phyloP scores from a whole-genome alignment of 2,113 vertebrate species.

The Cyphomyrus discorhynchus region DNA sequence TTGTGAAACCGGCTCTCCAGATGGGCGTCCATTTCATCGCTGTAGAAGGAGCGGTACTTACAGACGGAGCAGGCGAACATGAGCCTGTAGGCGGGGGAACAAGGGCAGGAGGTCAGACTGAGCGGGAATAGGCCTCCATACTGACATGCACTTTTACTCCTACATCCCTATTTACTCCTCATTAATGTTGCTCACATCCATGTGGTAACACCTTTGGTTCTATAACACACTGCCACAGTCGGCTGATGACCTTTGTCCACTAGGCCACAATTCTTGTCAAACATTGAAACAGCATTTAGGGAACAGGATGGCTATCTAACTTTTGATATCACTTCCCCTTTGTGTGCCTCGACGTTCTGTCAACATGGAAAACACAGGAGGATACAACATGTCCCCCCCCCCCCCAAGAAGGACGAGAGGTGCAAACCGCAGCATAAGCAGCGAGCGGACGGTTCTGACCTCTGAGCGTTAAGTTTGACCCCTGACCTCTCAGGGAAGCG shows the following conservation, averaged over 20 bases:
- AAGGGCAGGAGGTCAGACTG: background rate
- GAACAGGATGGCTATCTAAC: background rate
- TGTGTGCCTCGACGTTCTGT: background rate
- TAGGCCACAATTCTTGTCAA: background rate
- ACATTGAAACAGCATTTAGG: background rate
- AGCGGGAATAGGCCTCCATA: background rate
- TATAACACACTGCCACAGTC: background rate
- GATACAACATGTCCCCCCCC: background rate
- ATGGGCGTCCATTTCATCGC: slow-evolving; percentile 79
- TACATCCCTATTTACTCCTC: background rate
- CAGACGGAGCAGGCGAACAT: slow-evolving; percentile 88
- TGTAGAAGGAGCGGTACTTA: slow-evolving; percentile 87
- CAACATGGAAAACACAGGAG: background rate
- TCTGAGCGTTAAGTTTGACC: slow-evolving; percentile 13
- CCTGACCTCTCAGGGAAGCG: slow-evolving; percentile 84
- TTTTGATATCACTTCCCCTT: background rate
- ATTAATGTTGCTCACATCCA: background rate
- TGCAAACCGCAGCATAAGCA: background rate
- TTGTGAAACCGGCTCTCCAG: slow-evolving; percentile 88
- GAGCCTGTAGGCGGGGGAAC: slow-evolving; percentile 57
- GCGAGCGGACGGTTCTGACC: slow-evolving; percentile 20
- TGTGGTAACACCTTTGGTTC: background rate
- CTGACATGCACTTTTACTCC: background rate
- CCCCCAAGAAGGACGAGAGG: background rate
- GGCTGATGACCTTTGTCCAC: background rate